Base-by-base conservation (phyloP, 2,113 vertebrate species). In the Sinocyclocheilus maitianheensis region DNA sequence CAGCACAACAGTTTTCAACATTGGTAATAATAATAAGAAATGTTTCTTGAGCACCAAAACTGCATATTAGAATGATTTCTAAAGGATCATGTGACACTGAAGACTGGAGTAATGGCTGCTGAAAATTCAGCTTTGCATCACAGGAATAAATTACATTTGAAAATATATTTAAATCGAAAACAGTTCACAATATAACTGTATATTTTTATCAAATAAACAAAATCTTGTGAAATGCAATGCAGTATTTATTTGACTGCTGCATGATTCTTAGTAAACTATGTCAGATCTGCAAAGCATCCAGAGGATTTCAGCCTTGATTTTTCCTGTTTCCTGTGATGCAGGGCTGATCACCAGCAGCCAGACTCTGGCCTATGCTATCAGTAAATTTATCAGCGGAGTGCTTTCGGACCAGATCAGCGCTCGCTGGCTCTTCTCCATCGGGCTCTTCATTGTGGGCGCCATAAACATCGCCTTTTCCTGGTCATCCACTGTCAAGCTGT, bases 331-430 rank as follows among this genome's bases (percentile, higher is more conserved):
- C 46, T 62, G 26, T 85, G 48, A 9, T 69, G 22, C 76, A 99
- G 98, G 98, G 81, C 89, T 99, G 86, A 96, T 99, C 94, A 96
- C 96, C 85, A 99, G 98, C 95, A 99, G 98, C 93, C 98, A 99
- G 91, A 97, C 98, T 0, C 95, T 97, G 26, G 97, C 98, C 5
- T 99, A 99, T 0, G 97, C 97, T 87, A 94, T 99, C 94, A 99
- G 98, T 92, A 99, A 99, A 93, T 99, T 99, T 86, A 90, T 98
- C 90, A 99, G 98, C 0, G 98, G 98, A 0, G 95, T 99, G 79
- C 94, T 99, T 2, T 99, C 98, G 0, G 98, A 99, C 88, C 96
- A 90, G 86, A 93, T 97, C 93, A 99, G 98, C 1, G 97, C 98
- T 71, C 97, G 98, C 81, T 97, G 96, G 97, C 97, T 99, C 71